These are phyloP conservation scores for Mycogona germanica DNA, from an alignment of 2,888 invertebrate species.

Conservation along the genomic window DNA sequence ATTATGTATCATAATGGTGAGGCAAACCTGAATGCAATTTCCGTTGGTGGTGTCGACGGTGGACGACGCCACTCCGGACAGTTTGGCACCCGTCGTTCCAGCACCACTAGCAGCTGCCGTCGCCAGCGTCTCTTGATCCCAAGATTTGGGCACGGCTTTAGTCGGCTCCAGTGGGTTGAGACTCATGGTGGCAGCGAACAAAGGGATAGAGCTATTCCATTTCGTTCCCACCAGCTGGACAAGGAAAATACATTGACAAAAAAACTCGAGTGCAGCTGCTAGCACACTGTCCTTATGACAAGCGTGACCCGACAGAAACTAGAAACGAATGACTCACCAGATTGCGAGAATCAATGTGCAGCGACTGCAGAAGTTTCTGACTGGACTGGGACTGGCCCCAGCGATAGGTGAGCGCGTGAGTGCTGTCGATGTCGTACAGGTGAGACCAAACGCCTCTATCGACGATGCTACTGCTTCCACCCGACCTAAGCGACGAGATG, in stretches of 20 bases:
- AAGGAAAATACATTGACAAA: too few relatives aligned
- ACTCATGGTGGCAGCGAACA: slow-evolving; percentile 18
- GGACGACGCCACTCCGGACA: background rate
- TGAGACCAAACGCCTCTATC: slow-evolving; percentile 13
- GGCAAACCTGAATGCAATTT: too few relatives aligned
- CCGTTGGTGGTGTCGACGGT: background rate
- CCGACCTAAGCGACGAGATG: too few relatives aligned
- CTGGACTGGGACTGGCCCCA: slow-evolving; percentile 17
- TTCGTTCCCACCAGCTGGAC: slow-evolving; percentile 18
- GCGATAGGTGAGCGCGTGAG: slow-evolving; percentile 18
- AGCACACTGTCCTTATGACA: too few relatives aligned
- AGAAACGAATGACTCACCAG: slow-evolving; percentile 12
- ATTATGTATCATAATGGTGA: too few relatives aligned
- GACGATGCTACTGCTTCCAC: too few relatives aligned
- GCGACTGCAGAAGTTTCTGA: slow-evolving; percentile 12
- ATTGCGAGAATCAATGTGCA: slow-evolving; percentile 17
- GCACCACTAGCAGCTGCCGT: background rate
- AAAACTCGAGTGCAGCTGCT: too few relatives aligned
- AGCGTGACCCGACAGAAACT: too few relatives aligned
- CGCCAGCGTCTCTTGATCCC: background rate
- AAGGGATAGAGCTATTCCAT: slow-evolving; percentile 19
- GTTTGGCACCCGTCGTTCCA: background rate
- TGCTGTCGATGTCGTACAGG: slow-evolving; percentile 18
- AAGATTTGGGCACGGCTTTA: slow-evolving; percentile 10
- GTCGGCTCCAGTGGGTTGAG: slow-evolving; percentile 20